Conservation (phyloP, 2,797 vertebrate species). For the Pagetopsis macropterus region DNA sequence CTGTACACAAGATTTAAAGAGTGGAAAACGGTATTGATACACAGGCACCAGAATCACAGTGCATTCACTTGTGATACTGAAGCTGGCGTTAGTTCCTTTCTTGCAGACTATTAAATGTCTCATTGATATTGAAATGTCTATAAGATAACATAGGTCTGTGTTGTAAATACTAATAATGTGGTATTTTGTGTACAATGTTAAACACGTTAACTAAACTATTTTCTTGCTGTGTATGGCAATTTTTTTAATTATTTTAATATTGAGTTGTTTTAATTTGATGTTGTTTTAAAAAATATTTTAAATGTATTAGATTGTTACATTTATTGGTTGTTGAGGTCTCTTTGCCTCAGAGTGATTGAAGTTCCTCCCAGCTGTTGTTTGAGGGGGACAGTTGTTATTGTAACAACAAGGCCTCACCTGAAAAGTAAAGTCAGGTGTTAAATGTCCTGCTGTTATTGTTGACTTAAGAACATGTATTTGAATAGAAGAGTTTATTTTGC, state of each 20-base stretch:
- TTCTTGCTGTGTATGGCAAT: too few relatives aligned
- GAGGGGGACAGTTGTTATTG: not conserved
- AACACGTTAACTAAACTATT: too few relatives aligned
- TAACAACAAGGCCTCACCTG: not conserved
- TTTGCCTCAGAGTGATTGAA: not conserved
- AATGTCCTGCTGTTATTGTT: not conserved
- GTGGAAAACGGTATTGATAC: not conserved
- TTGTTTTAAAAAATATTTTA: too few relatives aligned
- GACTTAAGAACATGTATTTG: not conserved
- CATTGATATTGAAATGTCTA: too few relatives aligned
- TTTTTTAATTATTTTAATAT: too few relatives aligned
- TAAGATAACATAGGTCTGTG: not conserved
- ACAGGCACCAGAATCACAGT: not conserved
- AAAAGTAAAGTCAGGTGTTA: not conserved
- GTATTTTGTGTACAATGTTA: not conserved
- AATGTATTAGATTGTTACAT: not conserved
- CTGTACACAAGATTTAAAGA: not conserved
- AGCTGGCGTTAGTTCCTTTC: not conserved
- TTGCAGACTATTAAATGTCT: too few relatives aligned
- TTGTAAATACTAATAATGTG: not conserved
- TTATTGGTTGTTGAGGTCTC: not conserved
- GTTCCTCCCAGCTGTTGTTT: not conserved
- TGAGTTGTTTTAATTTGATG: too few relatives aligned
- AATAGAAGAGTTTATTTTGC: not conserved
- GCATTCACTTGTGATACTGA: conserved; percentile 1